Conservation (phyloP, 2,113 vertebrate genomes). For the Himantopus leucocephalus region DNA sequence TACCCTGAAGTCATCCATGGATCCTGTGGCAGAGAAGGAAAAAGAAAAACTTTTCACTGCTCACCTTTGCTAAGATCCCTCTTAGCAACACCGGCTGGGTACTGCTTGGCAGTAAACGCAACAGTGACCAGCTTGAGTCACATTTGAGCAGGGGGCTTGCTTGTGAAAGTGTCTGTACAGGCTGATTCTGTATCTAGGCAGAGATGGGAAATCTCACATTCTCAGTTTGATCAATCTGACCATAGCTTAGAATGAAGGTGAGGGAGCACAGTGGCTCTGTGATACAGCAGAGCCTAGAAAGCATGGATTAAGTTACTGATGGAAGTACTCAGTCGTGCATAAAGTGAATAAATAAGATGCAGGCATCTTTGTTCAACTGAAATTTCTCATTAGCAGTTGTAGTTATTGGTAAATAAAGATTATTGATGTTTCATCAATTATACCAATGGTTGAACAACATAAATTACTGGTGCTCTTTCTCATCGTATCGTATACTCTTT, state of each 20-base stretch:
- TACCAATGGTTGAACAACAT: not conserved
- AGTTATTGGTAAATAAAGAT: not conserved
- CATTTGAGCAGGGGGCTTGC: not conserved
- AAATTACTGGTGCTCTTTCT: not conserved
- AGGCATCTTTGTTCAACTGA: not conserved
- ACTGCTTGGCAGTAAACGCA: not conserved
- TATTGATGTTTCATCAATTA: not conserved
- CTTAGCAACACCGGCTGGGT: not conserved
- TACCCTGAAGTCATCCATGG: not conserved
- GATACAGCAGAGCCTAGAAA: not conserved
- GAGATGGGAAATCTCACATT: not conserved
- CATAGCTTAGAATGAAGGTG: not conserved
- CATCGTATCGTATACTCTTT: rapidly evolving
- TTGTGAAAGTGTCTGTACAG: not conserved
- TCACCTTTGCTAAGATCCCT: not conserved
- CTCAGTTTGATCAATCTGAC: not conserved
- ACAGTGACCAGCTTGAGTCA: not conserved
- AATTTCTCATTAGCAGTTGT: not conserved
- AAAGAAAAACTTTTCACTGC: not conserved
- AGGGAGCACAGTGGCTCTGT: not conserved
- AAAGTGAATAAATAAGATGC: not conserved
- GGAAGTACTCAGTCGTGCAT: not conserved
- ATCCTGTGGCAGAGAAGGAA: not conserved
- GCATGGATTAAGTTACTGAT: not conserved
- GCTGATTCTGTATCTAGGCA: not conserved